Evolutionary conservation across 2,888 invertebrate species (phyloP).

Genomic region (Bimastos eiseni): DNA sequence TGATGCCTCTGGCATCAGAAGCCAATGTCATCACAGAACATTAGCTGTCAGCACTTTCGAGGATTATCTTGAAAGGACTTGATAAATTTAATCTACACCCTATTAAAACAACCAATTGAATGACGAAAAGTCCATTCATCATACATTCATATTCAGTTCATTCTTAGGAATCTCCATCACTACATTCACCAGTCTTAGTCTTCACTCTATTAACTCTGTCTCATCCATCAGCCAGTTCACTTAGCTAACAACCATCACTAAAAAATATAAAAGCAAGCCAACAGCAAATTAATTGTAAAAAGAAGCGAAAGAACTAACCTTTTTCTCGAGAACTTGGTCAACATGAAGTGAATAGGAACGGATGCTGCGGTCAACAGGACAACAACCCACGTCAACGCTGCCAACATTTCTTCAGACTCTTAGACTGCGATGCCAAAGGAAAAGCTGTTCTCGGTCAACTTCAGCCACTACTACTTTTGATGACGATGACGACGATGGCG

Average conservation of each 20-base stretch:
- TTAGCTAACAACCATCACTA: background rate
- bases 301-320: conserved; percentile 31
- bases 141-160: background rate
- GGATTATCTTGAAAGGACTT: background rate
- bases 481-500: background rate
- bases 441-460: too few relatives aligned
- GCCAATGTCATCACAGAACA: background rate
- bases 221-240: background rate
- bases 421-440: background rate
- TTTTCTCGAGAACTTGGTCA: conserved; percentile 32
- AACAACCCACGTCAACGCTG: conserved; percentile 30
- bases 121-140: background rate
- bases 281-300: background rate
- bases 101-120: background rate
- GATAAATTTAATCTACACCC: background rate
- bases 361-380: conserved; percentile 25
- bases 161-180: background rate
- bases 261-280: background rate
- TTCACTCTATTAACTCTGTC: background rate
- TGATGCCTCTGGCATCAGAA: background rate
- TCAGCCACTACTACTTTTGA: background rate
- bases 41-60: background rate
- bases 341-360: conserved; percentile 27
- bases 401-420: conserved; percentile 27
- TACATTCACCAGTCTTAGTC: background rate